phyloP scores from a whole-genome alignment of 2,797 vertebrate genomes.

The Pempheris klunzingeri region DNA sequence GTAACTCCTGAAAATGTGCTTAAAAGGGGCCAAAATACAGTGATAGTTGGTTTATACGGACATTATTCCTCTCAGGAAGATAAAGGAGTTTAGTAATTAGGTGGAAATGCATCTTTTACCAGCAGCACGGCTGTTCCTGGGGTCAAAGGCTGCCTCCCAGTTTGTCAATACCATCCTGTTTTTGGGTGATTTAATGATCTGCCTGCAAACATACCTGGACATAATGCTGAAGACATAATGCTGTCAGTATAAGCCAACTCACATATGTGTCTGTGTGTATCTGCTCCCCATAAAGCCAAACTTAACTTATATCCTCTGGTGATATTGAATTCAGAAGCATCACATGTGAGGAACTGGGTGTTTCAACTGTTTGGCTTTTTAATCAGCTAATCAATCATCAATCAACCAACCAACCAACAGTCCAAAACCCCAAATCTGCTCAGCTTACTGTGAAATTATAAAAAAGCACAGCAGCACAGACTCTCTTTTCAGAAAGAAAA shows the following conservation, averaged over 20 bases:
- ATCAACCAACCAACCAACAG: not conserved
- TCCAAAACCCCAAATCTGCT: not conserved
- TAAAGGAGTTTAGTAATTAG: not conserved
- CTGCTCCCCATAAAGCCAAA: too few species aligned
- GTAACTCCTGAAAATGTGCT: conserved; percentile 26
- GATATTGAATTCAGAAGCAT: not conserved
- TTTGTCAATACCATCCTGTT: not conserved
- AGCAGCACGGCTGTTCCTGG: not conserved
- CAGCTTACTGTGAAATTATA: not conserved
- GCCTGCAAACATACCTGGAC: too few species aligned
- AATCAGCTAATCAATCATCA: not conserved
- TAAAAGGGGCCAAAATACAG: not conserved
- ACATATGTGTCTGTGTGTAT: too few species aligned
- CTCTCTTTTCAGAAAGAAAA: not conserved
- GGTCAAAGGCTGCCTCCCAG: not conserved
- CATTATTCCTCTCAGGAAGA: not conserved
- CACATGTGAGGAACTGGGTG: not conserved
- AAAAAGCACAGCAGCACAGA: not conserved
- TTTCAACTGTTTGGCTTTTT: not conserved
- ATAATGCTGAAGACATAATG: not conserved
- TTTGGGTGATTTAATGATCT: conserved; percentile 10
- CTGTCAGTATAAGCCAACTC: too few species aligned
- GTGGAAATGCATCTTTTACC: not conserved
- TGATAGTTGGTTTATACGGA: not conserved
- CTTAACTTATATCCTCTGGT: too few species aligned